phyloP scores from a whole-genome alignment of 2,888 invertebrate genomes.

The Agonopterix subpropinquella region DNA sequence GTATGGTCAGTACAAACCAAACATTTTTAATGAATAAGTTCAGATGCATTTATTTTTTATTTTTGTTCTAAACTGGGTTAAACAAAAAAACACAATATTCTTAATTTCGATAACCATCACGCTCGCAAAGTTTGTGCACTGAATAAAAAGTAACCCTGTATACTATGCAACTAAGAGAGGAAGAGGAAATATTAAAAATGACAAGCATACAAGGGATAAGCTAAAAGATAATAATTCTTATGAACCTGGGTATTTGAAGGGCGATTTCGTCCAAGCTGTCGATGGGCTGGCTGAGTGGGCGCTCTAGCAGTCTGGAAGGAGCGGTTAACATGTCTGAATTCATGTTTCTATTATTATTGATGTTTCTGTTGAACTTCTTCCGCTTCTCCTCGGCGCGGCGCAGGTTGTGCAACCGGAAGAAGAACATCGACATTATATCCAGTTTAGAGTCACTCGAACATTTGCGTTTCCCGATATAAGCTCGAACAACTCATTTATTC shows the following conservation, averaged over 20 bases:
- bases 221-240: conserved; percentile 24
- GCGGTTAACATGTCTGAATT: conserved; percentile 79
- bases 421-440: conserved; percentile 93
- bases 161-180: no score
- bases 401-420: conserved; percentile 95
- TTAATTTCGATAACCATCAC: no score
- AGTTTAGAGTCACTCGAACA: neutral
- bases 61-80: no score
- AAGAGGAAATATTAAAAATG: no score
- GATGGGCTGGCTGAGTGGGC: conserved; percentile 87
- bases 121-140: no score
- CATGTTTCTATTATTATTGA: conserved; percentile 42
- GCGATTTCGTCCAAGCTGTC: conserved; percentile 95
- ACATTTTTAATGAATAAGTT: no score
- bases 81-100: no score
- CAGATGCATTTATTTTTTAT: no score
- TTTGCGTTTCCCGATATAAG: neutral
- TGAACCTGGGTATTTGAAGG: conserved; percentile 93
- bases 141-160: no score
- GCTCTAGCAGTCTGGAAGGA: conserved; percentile 89
- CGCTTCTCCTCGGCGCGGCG: conserved; percentile 86
- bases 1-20: no score
- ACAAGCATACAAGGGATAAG: conserved; percentile 10
- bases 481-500: neutral
- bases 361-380: conserved; percentile 35